Percentiles rank a stretch among this genome's conserved stretches.
Evolutionary conservation across 1,140 invertebrate species (phyloP).

Genomic region (Drosophila rufa): DNA sequence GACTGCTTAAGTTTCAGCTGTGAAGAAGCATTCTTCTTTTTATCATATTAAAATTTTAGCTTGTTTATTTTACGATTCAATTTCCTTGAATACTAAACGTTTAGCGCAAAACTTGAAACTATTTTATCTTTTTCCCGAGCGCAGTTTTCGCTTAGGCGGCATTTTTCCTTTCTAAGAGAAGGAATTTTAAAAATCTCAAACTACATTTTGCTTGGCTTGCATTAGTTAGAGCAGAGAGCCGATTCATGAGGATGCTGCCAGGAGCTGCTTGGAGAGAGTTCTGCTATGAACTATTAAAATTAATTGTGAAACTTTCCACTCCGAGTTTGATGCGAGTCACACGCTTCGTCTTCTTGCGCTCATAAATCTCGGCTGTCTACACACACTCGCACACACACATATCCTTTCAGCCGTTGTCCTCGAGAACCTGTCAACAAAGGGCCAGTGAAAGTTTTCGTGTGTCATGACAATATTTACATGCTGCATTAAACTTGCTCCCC

Average conservation of each 20-base stretch:
- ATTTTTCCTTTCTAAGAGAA: neutral
- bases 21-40: neutral
- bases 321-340: constrained; percentile 39
- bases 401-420: constrained; percentile 32
- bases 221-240: neutral
- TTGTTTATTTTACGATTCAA: neutral
- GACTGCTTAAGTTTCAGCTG: too few relatives aligned
- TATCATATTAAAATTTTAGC: neutral
- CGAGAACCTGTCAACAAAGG: constrained; percentile 68
- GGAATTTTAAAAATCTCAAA: neutral
- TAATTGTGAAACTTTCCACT: constrained; percentile 74
- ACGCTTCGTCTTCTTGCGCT: constrained; percentile 45
- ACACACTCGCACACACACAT: constrained; percentile 16
- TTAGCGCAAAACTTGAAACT: too few relatives aligned
- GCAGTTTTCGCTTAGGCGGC: neutral
- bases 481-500: constrained; percentile 77
- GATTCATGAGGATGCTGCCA: neutral
- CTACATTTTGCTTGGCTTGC: neutral
- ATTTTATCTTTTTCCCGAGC: too few relatives aligned
- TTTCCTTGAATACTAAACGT: neutral
- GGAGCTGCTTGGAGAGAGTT: constrained; percentile 13
- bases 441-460: constrained; percentile 75
- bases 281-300: constrained; percentile 66
- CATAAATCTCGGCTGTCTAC: constrained; percentile 58
- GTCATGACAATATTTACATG: constrained; percentile 81